Evolutionary conservation across 2,797 vertebrate genomes (phyloP), one percentile per base, ranked within the genome.

Genomic region (Aulostomus chinensis): DNA sequence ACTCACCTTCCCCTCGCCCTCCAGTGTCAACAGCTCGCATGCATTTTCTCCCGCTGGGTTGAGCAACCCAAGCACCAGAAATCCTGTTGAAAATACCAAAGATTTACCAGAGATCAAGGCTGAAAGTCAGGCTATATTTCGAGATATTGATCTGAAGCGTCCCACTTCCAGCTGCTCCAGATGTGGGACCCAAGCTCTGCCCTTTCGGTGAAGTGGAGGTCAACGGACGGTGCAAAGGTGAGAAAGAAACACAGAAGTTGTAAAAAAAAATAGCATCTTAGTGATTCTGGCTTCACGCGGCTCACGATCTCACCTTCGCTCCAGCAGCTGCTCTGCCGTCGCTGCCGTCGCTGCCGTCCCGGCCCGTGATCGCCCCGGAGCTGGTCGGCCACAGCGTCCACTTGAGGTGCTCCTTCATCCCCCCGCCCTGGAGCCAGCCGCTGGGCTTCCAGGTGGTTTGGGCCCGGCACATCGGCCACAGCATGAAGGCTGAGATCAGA

Each of bases 401-500:
- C 57, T 76, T 92, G 25, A 80, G 84, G 54, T 94, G 93, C 64
- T 66, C 83, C 40, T 94, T 86, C 78, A 1, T 31, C 10, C 68
- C 8, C 1, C 54, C 58, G 1, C 7, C 58, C 1, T 80, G 83
- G 9, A 73, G 40, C 48, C 63, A 31, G 2, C 57, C 39, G 0
- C 50, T 85, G 59, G 89, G 45, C 10, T 93, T 86, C 51, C 9
- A 49, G 22, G 89, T 92, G 83, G 84, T 88, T 25, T 93, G 90
- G 91, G 86, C 85, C 5, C 81, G 82, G 8, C 85, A 86, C 81
- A 82, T 89, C 33, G 21, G 73, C 66, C 36, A 73, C 7, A 90
- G 77, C 57, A 85, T 83, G 80, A 94, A 91, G 78, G 89, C 91
- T 0, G 85, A 92, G 78, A 65, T 95, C 67, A 72, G 80, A 45